Evolutionary conservation across 2,797 vertebrate genomes (phyloP), one percentile per base, ranked within the genome.

Genomic region (Denticeps clupeoides): DNA sequence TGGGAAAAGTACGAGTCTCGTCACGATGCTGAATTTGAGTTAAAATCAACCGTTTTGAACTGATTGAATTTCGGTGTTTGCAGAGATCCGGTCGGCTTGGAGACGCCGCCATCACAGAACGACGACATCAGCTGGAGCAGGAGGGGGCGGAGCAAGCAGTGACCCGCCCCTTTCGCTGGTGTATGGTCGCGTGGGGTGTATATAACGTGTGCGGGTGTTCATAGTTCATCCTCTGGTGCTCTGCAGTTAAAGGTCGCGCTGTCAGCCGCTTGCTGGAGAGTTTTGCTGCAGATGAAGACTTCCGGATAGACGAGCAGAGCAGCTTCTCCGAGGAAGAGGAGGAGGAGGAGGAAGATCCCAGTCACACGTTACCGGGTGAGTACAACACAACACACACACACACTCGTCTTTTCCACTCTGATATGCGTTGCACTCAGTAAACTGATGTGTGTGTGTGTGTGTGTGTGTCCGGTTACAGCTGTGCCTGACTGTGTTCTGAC

Each of bases 281-380:
- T 74, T 91, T 97, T 12, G 70, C 90, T 0, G 86, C 86, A 1
- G 88, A 95, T 18, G 88, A 88, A 0, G 87, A 85, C 70, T 96
- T 96, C 7, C 81, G 71, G 41, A 81, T 97, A 24, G 86, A 89
- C 0, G 85, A 88, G 41, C 87, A 90, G 59, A 91, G 88, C 85
- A 93, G 90, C 74, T 92, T 94, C 68, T 94, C 91, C 0, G 92
- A 94, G 49, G 88, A 82, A 2, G 91, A 92, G n/a, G 85, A 85
- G 25, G 79, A 80, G 7, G 77, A 74, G 11, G 70, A 67, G 4
- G 72, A 70, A 7, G 60, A 62, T 6, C 21, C 5, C 27, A 12
- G 33, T 27, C 23, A 21, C 62, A 71, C 68, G 62, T 69, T 78
- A 46, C 72, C 73, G 5, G 78, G 82, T 84, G 48, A 59, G 65